Evolutionary conservation across 2,888 invertebrate species (phyloP), one percentile per base, ranked within the genome.

Genomic region (Corbicula japonica): DNA sequence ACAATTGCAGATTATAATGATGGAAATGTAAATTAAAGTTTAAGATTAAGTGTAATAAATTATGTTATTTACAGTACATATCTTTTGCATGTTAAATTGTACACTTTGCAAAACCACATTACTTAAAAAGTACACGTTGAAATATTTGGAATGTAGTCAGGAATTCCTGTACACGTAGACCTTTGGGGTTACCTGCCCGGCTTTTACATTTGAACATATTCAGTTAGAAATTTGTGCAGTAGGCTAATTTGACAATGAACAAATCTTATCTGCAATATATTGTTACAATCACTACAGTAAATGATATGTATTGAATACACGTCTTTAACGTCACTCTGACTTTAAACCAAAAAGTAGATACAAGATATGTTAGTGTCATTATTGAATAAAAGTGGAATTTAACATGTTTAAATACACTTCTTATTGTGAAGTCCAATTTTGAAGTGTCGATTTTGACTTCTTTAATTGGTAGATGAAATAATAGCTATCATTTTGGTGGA

Each of bases 331-430:
- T 44, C 62, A 72, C 66, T 72, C 50, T 62, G 62, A 62, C 52
- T 63, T 72, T 41, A 63, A 72, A 63, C 21, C 34, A 12, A 15
- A 21, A 56, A 62, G 28, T 41, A 18, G 63, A 30, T 52, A 61
- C 18, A 46, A 38, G 61, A 60, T 61, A 68, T 23, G 23, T 23
- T 48, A 52, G 68, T 60, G 66, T 74, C 66, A 68, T 61, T 46
- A 70, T 68, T 60, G 68, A 66, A 68, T 50, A 48, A 46, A 66
- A 74, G 35, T 74, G 68, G 68, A 52, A 41, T 74, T 74, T 60
- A 58, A 66, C 38, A 30, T 48, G 74, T 68, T 68, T 74, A 60
- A 60, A 66, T 48, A 52, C 66, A 68, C 54, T 38, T 66, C 34
- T 35, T 66, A 66, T 66, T 66, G 66, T 66, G 52, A 21, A 26